phyloP scores from a whole-genome alignment of 23 tunicate species.

The Ascidia mentula region DNA sequence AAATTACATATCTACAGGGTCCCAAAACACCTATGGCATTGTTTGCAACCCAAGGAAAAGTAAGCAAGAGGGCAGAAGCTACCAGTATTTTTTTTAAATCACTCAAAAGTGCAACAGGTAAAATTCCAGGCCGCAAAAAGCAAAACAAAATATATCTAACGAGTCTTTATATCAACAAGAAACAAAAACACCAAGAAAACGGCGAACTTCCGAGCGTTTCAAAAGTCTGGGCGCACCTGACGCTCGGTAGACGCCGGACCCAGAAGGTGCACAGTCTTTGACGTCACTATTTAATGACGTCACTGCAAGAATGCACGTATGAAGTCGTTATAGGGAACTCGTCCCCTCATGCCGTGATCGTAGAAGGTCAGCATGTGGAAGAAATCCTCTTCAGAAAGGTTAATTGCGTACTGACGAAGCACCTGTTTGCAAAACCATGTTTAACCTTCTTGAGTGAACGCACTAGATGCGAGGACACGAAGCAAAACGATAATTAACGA shows the following conservation, averaged over 20 bases:
- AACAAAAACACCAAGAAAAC: too few relatives aligned
- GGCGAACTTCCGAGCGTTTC: too few relatives aligned
- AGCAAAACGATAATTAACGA: too few relatives aligned
- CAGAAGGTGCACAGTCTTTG: not conserved
- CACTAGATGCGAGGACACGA: too few relatives aligned
- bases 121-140: not conserved
- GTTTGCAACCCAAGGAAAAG: too few relatives aligned
- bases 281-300: slow-evolving; percentile 12
- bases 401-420: slow-evolving; percentile 60
- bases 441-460: too few relatives aligned
- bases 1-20: too few relatives aligned
- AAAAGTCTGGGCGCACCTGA: not conserved
- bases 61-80: too few relatives aligned
- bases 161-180: too few relatives aligned
- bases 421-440: too few relatives aligned
- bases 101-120: not conserved
- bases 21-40: too few relatives aligned
- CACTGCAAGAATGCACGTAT: slow-evolving; percentile 72
- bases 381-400: slow-evolving; percentile 79
- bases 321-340: slow-evolving; percentile 81
- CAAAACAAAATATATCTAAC: not conserved
- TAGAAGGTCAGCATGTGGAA: slow-evolving; percentile 75
- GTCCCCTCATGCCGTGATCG: slow-evolving; percentile 72
- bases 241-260: not conserved
- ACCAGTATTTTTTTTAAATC: too few relatives aligned